phyloP scores from a whole-genome alignment of 2,113 vertebrate species.

The Grantiella picta region DNA sequence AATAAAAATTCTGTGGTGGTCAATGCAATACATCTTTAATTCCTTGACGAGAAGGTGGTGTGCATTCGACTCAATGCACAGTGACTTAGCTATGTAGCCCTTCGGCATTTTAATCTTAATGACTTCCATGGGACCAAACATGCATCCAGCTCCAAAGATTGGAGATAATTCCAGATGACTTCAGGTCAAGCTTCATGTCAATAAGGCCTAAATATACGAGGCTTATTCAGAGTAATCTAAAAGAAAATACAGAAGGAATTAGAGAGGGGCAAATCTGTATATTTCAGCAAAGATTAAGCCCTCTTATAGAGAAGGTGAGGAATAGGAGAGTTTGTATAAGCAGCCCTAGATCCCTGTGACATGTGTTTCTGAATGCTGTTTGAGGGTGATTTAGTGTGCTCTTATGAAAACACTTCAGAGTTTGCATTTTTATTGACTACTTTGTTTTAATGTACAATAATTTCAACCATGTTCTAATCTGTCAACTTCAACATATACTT shows the following conservation, averaged over 20 bases:
- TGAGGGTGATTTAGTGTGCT: neutral
- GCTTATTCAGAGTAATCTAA: neutral
- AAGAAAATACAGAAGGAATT: neutral
- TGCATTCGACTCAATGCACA: neutral
- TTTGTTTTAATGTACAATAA: slow-evolving; percentile 33
- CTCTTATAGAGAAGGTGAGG: neutral
- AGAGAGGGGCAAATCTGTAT: neutral
- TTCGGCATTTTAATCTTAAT: neutral
- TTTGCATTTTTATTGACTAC: slow-evolving; percentile 20
- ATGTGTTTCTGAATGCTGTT: neutral
- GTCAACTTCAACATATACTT: neutral
- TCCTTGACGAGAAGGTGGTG: neutral
- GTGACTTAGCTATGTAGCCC: neutral
- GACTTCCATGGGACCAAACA: neutral
- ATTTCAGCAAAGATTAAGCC: neutral
- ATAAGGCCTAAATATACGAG: neutral
- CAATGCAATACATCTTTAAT: neutral
- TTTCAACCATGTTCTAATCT: slow-evolving; percentile 8
- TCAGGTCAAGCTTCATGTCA: neutral
- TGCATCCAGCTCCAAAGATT: neutral
- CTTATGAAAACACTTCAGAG: slow-evolving; percentile 11
- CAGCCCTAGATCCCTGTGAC: neutral
- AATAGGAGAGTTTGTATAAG: neutral
- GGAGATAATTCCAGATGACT: neutral
- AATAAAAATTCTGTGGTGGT: neutral